A percentile compares a stretch with the other conserved stretches of the same genome.
phyloP scores from a whole-genome alignment of 2,113 vertebrate genomes.

The Lampris megalopsis region DNA sequence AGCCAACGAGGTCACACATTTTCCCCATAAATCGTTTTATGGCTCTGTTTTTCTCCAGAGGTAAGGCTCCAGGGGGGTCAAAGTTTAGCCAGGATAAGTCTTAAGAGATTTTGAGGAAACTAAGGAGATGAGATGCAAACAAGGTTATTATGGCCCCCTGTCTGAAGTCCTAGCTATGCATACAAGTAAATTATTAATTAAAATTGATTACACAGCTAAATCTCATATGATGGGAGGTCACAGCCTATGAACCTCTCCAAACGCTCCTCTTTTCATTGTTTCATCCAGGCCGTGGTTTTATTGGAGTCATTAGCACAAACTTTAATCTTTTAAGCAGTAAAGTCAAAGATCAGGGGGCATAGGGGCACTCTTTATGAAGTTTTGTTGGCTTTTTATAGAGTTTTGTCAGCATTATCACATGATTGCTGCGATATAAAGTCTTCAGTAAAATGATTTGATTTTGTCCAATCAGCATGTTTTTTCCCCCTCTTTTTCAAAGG shows the following conservation, averaged over 20 bases:
- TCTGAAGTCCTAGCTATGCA: slow-evolving; percentile 29
- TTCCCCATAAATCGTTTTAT: slow-evolving; percentile 68
- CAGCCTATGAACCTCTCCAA: background rate
- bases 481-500: slow-evolving; percentile 43
- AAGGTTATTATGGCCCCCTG: background rate
- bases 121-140: background rate
- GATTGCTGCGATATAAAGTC: slow-evolving; percentile 3
- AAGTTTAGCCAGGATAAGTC: slow-evolving; percentile 53
- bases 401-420: slow-evolving; percentile 24
- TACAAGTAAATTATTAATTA: slow-evolving; percentile 55
- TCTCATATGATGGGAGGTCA: background rate
- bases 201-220: slow-evolving; percentile 6
- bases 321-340: slow-evolving; percentile 60
- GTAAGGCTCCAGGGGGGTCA: slow-evolving; percentile 51
- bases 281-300: slow-evolving; percentile 57
- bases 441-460: slow-evolving; percentile 17
- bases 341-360: slow-evolving; percentile 46
- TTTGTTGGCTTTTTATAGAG: slow-evolving; percentile 36
- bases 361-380: slow-evolving; percentile 1
- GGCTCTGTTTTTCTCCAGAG: slow-evolving; percentile 50
- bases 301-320: slow-evolving; percentile 32
- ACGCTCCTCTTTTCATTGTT: background rate
- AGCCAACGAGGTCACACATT: slow-evolving; percentile 48
- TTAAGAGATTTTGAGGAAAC: slow-evolving; percentile 25
- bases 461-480: background rate